phyloP scores from a whole-genome alignment of 2,888 invertebrate genomes.

The Macaria liturata region DNA sequence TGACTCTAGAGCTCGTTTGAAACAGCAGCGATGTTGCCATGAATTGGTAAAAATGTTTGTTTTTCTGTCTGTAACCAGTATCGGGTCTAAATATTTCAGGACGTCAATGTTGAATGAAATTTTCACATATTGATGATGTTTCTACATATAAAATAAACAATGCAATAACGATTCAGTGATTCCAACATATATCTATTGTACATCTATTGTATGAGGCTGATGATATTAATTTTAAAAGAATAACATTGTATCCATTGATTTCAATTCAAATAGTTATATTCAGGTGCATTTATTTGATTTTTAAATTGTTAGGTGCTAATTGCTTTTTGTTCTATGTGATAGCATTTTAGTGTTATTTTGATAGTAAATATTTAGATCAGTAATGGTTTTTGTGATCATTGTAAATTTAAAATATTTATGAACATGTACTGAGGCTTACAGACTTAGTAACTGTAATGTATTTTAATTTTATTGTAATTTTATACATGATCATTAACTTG shows the following conservation, averaged over 20 bases:
- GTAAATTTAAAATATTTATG: no score
- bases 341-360: no score
- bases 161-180: constrained; percentile 63
- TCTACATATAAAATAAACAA: constrained; percentile 68
- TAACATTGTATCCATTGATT: constrained; percentile 20
- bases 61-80: constrained; percentile 49
- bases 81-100: constrained; percentile 64
- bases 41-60: constrained; percentile 62
- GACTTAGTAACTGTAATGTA: no score
- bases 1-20: constrained; percentile 8
- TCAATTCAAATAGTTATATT: not conserved
- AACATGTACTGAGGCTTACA: no score
- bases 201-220: constrained; percentile 53
- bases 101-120: constrained; percentile 67
- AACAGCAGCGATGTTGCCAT: constrained; percentile 28
- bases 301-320: no score
- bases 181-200: constrained; percentile 43
- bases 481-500: no score
- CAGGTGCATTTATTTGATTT: no score
- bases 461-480: no score
- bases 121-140: constrained; percentile 76
- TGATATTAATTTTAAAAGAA: constrained; percentile 44
- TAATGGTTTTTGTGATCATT: no score
- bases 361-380: no score
- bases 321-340: no score